These are phyloP conservation scores for Pteronura brasiliensis DNA, from an alignment of 2,113 vertebrate species.

Conservation along the genomic window DNA sequence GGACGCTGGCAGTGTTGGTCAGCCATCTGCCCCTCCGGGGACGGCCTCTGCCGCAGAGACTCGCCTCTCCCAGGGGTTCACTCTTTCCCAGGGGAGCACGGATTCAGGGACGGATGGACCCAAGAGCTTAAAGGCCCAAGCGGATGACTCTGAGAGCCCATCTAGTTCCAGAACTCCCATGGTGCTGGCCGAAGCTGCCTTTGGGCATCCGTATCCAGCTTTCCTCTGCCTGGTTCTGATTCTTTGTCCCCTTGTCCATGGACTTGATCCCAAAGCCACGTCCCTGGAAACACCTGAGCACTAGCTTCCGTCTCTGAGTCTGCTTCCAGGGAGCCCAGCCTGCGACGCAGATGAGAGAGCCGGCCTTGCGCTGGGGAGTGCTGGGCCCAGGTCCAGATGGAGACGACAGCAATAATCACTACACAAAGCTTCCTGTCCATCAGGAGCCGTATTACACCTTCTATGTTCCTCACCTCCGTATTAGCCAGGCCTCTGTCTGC, in stretches of 20 bases:
- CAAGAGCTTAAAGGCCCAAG: background rate
- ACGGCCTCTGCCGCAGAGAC: background rate
- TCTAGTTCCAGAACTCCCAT: background rate
- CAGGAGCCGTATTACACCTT: fast-evolving
- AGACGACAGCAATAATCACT: background rate
- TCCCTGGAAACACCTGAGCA: background rate
- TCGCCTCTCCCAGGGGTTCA: background rate
- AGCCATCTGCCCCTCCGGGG: background rate
- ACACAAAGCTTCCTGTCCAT: background rate
- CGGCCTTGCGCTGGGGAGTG: background rate
- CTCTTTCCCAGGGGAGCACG: background rate
- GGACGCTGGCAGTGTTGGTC: background rate
- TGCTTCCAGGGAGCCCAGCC: background rate
- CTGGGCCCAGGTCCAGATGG: too few species aligned
- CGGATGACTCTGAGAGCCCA: background rate
- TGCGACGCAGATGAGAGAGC: fast-evolving
- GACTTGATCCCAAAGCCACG: background rate
- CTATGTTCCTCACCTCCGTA: fast-evolving
- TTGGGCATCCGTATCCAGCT: background rate
- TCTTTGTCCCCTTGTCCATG: background rate
- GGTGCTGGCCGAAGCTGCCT: background rate
- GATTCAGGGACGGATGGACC: background rate
- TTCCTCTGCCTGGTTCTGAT: background rate
- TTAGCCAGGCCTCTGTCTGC: background rate
- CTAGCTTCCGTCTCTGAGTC: background rate